Evolutionary conservation across 35 echinoderm and acorn worm species (phyloP).

Genomic region (Ophiothrix spiculata): DNA sequence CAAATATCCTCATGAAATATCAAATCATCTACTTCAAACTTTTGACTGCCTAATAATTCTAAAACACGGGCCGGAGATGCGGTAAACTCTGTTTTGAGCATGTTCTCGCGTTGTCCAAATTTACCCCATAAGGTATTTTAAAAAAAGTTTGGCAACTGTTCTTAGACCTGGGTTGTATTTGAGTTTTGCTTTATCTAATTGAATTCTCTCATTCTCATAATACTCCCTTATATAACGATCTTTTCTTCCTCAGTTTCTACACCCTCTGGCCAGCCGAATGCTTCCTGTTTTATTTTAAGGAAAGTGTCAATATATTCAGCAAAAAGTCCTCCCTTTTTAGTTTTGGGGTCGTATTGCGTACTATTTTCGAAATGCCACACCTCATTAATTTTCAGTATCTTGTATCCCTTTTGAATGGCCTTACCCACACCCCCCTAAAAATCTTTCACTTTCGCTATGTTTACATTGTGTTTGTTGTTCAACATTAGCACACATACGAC

Average conservation of each 20-base stretch:
- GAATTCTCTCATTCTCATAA: slow-evolving; percentile 24
- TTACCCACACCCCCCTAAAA: not conserved
- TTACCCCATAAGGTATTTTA: slow-evolving; percentile 65
- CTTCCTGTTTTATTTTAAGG: slow-evolving; percentile 25
- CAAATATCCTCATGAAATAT: slow-evolving; percentile 14
- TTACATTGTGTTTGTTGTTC: slow-evolving; percentile 8
- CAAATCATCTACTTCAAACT: slow-evolving; percentile 1
- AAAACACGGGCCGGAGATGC: not conserved
- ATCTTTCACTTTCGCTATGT: slow-evolving; percentile 32
- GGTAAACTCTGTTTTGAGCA: slow-evolving; percentile 15
- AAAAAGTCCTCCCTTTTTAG: slow-evolving; percentile 7
- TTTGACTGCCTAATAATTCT: not conserved
- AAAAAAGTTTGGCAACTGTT: slow-evolving; percentile 28
- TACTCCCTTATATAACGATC: slow-evolving; percentile 18
- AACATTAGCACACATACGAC: slow-evolving; percentile 42
- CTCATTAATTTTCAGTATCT: slow-evolving; percentile 17
- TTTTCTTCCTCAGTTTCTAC: not conserved
- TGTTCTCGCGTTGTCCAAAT: slow-evolving; percentile 42
- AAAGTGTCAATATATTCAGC: slow-evolving; percentile 17
- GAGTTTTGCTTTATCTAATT: slow-evolving; percentile 9
- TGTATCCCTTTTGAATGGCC: not conserved
- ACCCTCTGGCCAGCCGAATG: slow-evolving; percentile 12
- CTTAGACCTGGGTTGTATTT: slow-evolving; percentile 30
- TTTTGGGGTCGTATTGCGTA: not conserved
- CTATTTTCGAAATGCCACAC: slow-evolving; percentile 22